Conservation (phyloP, 2,797 vertebrate species). For the Malacoctenus gilli region DNA sequence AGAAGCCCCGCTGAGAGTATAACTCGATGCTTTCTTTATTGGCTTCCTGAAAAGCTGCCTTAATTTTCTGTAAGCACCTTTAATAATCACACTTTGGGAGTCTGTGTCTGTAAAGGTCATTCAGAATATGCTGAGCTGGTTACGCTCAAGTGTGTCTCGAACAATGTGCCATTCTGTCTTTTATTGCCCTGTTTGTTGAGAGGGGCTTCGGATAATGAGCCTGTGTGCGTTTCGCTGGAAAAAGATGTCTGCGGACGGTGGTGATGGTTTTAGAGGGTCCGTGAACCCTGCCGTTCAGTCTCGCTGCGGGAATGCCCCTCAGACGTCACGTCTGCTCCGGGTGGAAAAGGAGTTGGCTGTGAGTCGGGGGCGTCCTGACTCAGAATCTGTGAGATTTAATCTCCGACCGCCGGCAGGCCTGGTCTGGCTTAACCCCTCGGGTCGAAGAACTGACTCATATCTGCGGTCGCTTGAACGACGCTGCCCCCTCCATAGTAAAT, state of each 20-base stretch:
- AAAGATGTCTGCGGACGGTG: slow-evolving; percentile 55
- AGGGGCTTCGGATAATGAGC: slow-evolving; percentile 51
- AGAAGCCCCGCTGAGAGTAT: too few relatives aligned
- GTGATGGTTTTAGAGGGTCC: slow-evolving; percentile 59
- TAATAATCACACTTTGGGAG: slow-evolving; percentile 14
- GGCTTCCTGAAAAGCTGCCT: too few relatives aligned
- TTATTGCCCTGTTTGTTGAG: slow-evolving; percentile 48
- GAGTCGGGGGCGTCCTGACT: slow-evolving; percentile 59
- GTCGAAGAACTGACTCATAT: slow-evolving; percentile 58
- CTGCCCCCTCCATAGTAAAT: slow-evolving; percentile 28
- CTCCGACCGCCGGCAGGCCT: slow-evolving; percentile 48
- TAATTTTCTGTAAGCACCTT: slow-evolving; percentile 7
- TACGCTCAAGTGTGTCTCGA: slow-evolving; percentile 44
- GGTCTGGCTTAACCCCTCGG: slow-evolving; percentile 65
- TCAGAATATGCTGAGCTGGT: slow-evolving; percentile 26
- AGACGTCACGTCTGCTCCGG: slow-evolving; percentile 54
- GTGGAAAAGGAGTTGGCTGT: slow-evolving; percentile 26
- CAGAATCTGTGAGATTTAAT: slow-evolving; percentile 66
- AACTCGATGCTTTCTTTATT: too few relatives aligned
- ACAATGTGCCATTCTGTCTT: slow-evolving; percentile 50
- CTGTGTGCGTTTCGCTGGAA: slow-evolving; percentile 58
- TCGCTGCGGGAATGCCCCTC: slow-evolving; percentile 47
- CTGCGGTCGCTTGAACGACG: slow-evolving; percentile 52
- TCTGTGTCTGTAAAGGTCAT: slow-evolving; percentile 52
- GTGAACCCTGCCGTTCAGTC: slow-evolving; percentile 45